Evolutionary conservation across 2,113 vertebrate genomes (phyloP), one percentile per base, ranked within the genome.

Genomic region (Campylorhamphus procurvoides): DNA sequence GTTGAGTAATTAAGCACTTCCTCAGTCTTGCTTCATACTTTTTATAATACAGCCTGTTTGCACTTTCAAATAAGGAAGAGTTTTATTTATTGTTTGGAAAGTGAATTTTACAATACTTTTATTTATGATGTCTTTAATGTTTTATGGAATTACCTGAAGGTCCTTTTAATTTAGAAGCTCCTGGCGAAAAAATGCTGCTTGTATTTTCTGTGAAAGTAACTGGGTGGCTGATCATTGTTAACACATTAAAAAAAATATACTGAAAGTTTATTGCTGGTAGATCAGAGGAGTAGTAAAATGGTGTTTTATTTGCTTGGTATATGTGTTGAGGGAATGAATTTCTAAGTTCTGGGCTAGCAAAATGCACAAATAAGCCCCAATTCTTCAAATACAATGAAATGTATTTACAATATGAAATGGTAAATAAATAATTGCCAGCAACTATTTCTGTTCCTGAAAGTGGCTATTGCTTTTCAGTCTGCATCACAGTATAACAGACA

Each of bases 31-130:
- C 59, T 94, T 85, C 55, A 1, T 90, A 79, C 95, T 95, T 97
- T 97, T 97, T 94, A 91, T 95, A 87, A 93, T 59, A 77, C 95
- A 85, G 74, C 89, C 89, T 96, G 59, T 90, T 97, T 93, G 90
- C 96, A 87, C 93, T 93, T 93, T 94, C 91, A 96, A 63, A 92
- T 93, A 90, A 91, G 93, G 73, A 73, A 84, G 87, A 94, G 92
- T 89, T 95, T 93, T 95, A 97, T 94, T 97, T 95, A 97, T 85
- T 92, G 73, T 86, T 95, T 89, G 85, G 87, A 89, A 97, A 76
- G 7, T 42, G 50, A 88, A 92, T 95, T 96, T 95, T 96, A 97
- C 68, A 81, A 84, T 72, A 75, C 69, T 68, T 84, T 97, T 97
- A 97, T 96, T 97, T 97, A 94, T 95, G 75, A 78, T 82, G 83